Conservation (phyloP, 2,113 vertebrate species). For the Neomonachus schauinslandi region DNA sequence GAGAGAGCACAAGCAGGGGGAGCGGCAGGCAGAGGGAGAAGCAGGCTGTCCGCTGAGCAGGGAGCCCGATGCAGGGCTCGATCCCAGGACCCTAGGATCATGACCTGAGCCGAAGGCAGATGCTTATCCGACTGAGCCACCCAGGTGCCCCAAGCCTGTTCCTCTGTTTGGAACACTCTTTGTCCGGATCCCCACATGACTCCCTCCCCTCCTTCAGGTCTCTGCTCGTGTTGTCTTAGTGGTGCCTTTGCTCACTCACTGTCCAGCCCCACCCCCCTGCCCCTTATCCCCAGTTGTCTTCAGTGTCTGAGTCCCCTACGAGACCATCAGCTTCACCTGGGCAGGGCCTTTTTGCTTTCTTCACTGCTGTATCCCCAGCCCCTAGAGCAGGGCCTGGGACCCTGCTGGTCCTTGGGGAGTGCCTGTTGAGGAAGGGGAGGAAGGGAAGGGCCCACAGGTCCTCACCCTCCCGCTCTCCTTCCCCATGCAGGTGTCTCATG, state of each 20-base stretch:
- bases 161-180: background rate
- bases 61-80: too few relatives aligned
- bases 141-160: background rate
- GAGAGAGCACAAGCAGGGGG: too few relatives aligned
- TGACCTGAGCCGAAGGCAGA: background rate
- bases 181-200: background rate
- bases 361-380: background rate
- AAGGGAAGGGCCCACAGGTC: background rate
- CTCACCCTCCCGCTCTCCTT: background rate
- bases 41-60: too few relatives aligned
- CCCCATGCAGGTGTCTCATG: constrained; percentile 52
- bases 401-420: background rate
- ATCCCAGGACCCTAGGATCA: background rate
- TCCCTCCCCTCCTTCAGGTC: background rate
- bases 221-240: background rate
- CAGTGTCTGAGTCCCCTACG: background rate
- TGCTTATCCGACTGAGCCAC: background rate
- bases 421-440: background rate
- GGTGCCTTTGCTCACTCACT: background rate
- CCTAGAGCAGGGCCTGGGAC: background rate
- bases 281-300: rapidly evolving
- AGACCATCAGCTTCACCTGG: background rate
- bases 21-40: too few relatives aligned
- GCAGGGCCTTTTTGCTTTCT: background rate
- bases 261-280: background rate